These are phyloP conservation scores for Megaceryle maxima DNA, from an alignment of 2,113 vertebrate species.

Conservation along the genomic window DNA sequence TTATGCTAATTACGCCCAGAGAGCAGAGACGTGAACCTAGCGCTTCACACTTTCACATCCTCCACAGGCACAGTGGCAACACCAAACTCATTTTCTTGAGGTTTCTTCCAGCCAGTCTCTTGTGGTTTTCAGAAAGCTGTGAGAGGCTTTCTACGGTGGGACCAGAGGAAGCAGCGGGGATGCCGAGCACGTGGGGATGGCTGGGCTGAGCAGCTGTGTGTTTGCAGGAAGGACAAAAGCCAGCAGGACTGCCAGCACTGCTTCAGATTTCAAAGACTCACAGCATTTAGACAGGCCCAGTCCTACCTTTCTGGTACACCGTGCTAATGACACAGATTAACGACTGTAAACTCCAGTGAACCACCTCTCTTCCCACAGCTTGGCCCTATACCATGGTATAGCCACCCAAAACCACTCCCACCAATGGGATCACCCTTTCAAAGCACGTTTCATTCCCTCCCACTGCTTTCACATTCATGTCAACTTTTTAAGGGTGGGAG, in stretches of 20 bases:
- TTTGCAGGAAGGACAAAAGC: conserved; percentile 53
- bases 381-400: neutral
- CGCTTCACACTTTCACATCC: neutral
- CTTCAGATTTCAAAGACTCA: conserved; percentile 66
- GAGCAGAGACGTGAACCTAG: rapidly evolving
- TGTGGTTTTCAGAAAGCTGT: neutral
- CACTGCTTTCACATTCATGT: neutral
- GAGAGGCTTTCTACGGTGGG: conserved; percentile 2
- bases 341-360: neutral
- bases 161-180: neutral
- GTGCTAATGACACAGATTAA: neutral
- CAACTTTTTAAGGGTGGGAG: neutral
- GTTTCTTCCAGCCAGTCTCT: conserved; percentile 22
- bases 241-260: conserved; percentile 36
- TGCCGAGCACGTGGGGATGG: neutral
- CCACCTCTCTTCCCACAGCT: neutral
- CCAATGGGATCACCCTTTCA: neutral
- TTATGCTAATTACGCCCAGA: rapidly evolving
- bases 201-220: conserved; percentile 36
- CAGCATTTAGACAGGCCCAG: conserved; percentile 36
- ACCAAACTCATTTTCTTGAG: neutral
- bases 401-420: neutral
- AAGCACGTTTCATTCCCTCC: neutral
- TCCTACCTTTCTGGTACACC: conserved; percentile 37
- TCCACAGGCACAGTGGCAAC: neutral